Evolutionary conservation across 2,888 invertebrate species (phyloP), one percentile per base, ranked within the genome.

Genomic region (Apantesis nais): DNA sequence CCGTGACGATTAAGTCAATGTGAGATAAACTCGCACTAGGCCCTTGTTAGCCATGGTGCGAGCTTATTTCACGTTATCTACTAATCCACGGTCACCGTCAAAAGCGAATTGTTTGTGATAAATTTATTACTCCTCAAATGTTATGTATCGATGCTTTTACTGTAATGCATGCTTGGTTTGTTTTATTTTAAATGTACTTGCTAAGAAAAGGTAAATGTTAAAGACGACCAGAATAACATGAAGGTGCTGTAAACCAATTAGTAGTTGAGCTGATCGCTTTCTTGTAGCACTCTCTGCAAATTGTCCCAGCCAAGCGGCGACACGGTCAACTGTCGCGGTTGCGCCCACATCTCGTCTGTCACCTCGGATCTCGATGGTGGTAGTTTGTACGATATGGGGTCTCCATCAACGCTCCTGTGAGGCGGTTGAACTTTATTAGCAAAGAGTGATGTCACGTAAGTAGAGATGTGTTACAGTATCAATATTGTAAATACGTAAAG

Each of bases 311-410:
- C 84, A 62, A 94, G 88, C 14, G 89, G 88, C 22, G 90, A 86
- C 37, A 91, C 88, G 0, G 82, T 72, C 11, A 93, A 84, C 61
- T 89, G 88, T 31, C 86, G 89, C 25, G 93, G 91, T 3, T 79
- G 85, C 25, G 93, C 88, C 91, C 92, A 92, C 92, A 93, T 89
- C 55, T 92, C 92, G 74, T 92, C 91, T 0, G 90, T 88, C 31
- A 92, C 90, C 72, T 94, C 95, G 44, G 87, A 86, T 9, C 88
- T 85, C 34, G 90, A 88, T 8, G 89, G 88, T 5, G 93, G 91
- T 75, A 94, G 83, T 75, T 92, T 92, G 88, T 93, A 93, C 0
- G 95, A 95, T 82, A 95, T 94, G 0, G 94, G 94, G 73, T 94
- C 93, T 2, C 94, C 93, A 0, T 86, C 86, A 12, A 91, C 93